These are phyloP conservation scores for Unio pictorum DNA, from an alignment of 2,888 invertebrate genomes.

Conservation along the genomic window DNA sequence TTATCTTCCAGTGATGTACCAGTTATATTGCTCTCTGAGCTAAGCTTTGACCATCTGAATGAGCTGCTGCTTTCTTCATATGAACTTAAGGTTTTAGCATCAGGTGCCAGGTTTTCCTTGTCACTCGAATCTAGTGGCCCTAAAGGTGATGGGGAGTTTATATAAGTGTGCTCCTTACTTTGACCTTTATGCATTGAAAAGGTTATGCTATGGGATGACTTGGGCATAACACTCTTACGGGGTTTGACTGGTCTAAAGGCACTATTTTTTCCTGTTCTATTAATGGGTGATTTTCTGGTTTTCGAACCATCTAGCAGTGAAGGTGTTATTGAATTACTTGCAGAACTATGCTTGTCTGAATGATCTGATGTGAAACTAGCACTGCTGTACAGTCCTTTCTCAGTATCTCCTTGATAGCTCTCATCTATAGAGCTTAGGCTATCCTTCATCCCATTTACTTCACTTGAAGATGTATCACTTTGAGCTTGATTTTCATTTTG, in stretches of 20 bases:
- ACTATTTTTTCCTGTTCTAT: slow-evolving; percentile 34
- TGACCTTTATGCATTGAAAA: no score
- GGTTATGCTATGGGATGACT: no score
- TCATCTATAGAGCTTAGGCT: no score
- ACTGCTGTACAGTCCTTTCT: neutral
- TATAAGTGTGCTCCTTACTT: no score
- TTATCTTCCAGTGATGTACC: slow-evolving; percentile 9
- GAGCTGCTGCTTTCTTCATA: slow-evolving; percentile 16
- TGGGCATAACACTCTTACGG: neutral
- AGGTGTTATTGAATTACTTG: neutral
- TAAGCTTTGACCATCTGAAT: slow-evolving; percentile 18
- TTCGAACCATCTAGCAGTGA: slow-evolving; percentile 9
- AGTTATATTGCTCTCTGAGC: neutral
- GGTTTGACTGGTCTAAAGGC: slow-evolving; percentile 35
- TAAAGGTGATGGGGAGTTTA: no score
- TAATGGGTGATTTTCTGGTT: slow-evolving; percentile 28
- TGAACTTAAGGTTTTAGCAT: no score
- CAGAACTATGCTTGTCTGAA: slow-evolving; percentile 1
- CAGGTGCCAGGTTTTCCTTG: no score
- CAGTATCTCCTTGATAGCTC: neutral
- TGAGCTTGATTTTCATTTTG: no score
- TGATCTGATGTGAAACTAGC: slow-evolving; percentile 1
- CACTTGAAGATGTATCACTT: no score
- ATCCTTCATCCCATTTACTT: no score
- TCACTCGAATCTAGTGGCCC: no score